Evolutionary conservation across 2,797 vertebrate species (phyloP), one percentile per base, ranked within the genome.

Genomic region (Neomorphus geoffroyi): DNA sequence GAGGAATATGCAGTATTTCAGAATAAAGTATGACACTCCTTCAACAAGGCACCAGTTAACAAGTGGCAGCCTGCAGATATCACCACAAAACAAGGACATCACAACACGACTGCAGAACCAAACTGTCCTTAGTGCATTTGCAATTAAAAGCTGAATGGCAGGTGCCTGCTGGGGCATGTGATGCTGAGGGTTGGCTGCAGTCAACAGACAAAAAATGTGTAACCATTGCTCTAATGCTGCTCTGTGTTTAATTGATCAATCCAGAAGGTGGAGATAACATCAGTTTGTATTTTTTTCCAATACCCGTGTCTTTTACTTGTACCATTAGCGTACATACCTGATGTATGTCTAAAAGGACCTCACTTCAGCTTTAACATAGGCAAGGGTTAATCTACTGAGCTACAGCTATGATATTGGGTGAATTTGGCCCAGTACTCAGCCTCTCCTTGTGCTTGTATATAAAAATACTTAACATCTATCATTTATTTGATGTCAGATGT

Each of bases 21-120:
- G 37, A 10, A 50, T 15, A 67, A 61, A 82, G 26, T 35, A 39
- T 2, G 14, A 0, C 2, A 33, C 19, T 57, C 30, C 74, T 80
- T 64, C 61, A 61, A 22, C 30, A 16, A 27, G 41, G 23, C 43
- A 6, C 30, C 1, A 2, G 27, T 23, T 58, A 65, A 46, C 54
- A 58, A 6, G 11, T 0, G 0, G 16, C 58, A 81, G 66, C 33
- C 56, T 86, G 78, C 27, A 61, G 88, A 37, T 3, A 9, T 30
- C 24, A 15, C 10, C 0, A 0, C 35, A 35, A 50, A 69, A 73
- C 0, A 6, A 67, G 35, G 77, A 53, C 3, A 0, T 28, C 32
- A 56, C 51, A 70, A 24, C 0, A 0, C 13, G 39, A 15, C 51
- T 17, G 35, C 53, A 56, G 61, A 83, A 16, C 21, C 45, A 56